Conservation (phyloP, 2,888 invertebrate genomes). For the Caenorhabditis virilis region DNA sequence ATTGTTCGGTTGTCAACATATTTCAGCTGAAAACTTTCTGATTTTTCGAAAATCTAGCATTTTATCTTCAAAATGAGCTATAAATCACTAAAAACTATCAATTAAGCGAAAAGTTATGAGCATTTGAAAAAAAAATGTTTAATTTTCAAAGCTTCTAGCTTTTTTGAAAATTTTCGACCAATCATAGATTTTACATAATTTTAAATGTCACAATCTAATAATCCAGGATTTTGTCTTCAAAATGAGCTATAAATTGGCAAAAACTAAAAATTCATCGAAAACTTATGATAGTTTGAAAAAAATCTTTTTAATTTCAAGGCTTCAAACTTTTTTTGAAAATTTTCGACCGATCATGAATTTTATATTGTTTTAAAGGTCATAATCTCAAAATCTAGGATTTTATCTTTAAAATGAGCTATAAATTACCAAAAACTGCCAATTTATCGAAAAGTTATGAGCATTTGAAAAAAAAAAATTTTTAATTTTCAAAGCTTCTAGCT, state of each 20-base stretch:
- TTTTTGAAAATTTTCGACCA: conserved; percentile 3
- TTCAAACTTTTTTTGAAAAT: too few relatives aligned
- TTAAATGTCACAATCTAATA: not conserved
- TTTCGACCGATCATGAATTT: too few relatives aligned
- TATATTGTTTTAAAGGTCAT: too few relatives aligned
- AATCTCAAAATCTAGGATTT: too few relatives aligned
- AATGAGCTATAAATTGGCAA: too few relatives aligned
- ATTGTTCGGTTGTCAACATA: conserved; percentile 85
- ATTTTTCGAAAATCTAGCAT: too few relatives aligned
- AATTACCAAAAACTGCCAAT: not conserved
- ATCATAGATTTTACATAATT: not conserved
- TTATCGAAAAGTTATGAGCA: conserved; percentile 5
- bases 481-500: not conserved
- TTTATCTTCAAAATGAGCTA: conserved; percentile 20
- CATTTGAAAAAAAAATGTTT: conserved; percentile 4
- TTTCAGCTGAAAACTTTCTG: too few relatives aligned
- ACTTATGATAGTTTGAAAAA: too few relatives aligned
- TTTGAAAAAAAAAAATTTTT: conserved; percentile 4
- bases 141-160: not conserved
- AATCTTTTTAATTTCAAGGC: too few relatives aligned
- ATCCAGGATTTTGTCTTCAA: too few relatives aligned
- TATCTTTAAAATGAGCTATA: conserved; percentile 19
- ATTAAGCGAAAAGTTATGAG: conserved; percentile 4
- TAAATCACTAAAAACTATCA: not conserved
- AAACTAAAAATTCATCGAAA: too few relatives aligned